Conservation (phyloP, 2,797 vertebrate genomes). For the Perdix hodgsoniae region DNA sequence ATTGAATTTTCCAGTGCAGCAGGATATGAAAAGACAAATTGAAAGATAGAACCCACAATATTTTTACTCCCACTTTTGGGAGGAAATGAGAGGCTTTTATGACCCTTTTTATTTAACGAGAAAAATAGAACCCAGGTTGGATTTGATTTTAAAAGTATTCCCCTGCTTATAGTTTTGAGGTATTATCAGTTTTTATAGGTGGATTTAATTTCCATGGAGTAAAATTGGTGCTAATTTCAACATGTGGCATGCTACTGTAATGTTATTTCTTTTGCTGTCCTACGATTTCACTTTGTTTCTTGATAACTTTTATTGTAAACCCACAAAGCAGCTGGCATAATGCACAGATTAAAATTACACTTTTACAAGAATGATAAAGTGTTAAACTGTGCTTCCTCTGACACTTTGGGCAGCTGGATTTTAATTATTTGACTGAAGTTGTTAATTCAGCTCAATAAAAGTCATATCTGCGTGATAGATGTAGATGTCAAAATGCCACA, state of each 20-base stretch:
- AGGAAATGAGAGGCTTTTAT: slow-evolving; percentile 61
- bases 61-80: slow-evolving; percentile 22
- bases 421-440: slow-evolving; percentile 75
- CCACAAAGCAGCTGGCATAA: slow-evolving; percentile 62
- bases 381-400: slow-evolving; percentile 57
- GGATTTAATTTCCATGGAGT: slow-evolving; percentile 51
- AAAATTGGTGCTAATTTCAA: slow-evolving; percentile 46
- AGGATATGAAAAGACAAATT: slow-evolving; percentile 7
- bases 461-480: slow-evolving; percentile 58
- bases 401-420: slow-evolving; percentile 64
- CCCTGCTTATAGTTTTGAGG: slow-evolving; percentile 41
- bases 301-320: slow-evolving; percentile 62
- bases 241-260: slow-evolving; percentile 35
- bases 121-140: slow-evolving; percentile 59
- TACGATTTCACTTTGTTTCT: slow-evolving; percentile 26
- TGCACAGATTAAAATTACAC: slow-evolving; percentile 49
- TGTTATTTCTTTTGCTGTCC: slow-evolving; percentile 28
- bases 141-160: slow-evolving; percentile 54
- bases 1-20: neutral
- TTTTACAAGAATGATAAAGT: slow-evolving; percentile 69
- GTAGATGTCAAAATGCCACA: slow-evolving; percentile 72
- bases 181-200: slow-evolving; percentile 52
- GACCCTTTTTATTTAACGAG: slow-evolving; percentile 63
- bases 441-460: slow-evolving; percentile 71
- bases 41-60: slow-evolving; percentile 13